These are phyloP conservation scores for Phaetusa simplex DNA, from an alignment of 2,113 vertebrate genomes.

Conservation along the genomic window DNA sequence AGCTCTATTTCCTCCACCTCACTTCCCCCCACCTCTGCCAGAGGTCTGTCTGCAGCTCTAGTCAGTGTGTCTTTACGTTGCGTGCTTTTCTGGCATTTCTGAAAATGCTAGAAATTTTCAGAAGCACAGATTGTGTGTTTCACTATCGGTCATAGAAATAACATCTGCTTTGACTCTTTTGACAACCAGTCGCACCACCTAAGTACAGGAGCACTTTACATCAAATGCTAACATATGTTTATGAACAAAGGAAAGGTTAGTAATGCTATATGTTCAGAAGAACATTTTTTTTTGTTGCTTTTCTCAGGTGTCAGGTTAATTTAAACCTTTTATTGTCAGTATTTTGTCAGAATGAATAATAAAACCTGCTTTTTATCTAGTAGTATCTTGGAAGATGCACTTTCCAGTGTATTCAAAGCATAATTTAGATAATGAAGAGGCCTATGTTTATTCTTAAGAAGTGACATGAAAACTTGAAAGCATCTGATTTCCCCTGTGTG, in stretches of 20 bases:
- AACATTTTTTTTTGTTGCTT: background rate
- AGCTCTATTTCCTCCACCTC: background rate
- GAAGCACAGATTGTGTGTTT: background rate
- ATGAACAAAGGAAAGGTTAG: background rate
- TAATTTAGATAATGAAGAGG: background rate
- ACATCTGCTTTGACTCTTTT: background rate
- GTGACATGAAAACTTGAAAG: background rate
- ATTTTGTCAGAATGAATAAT: background rate
- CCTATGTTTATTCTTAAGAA: background rate
- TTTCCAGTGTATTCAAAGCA: background rate
- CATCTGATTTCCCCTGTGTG: background rate
- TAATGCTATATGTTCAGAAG: background rate
- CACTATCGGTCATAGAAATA: background rate
- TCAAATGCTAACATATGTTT: background rate
- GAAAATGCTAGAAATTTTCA: background rate
- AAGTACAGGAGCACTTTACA: background rate
- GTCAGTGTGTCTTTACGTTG: background rate
- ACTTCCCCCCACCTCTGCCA: background rate
- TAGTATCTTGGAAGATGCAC: background rate
- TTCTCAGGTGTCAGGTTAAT: background rate
- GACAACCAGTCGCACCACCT: background rate
- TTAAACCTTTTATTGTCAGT: background rate
- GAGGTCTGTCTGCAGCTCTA: background rate
- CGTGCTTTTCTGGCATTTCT: background rate
- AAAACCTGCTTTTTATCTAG: background rate